A percentile compares a stretch with the other conserved stretches of the same genome.
These are phyloP conservation scores for Kradibia gibbosae DNA, from an alignment of 1,140 invertebrate species.

Conservation along the genomic window DNA sequence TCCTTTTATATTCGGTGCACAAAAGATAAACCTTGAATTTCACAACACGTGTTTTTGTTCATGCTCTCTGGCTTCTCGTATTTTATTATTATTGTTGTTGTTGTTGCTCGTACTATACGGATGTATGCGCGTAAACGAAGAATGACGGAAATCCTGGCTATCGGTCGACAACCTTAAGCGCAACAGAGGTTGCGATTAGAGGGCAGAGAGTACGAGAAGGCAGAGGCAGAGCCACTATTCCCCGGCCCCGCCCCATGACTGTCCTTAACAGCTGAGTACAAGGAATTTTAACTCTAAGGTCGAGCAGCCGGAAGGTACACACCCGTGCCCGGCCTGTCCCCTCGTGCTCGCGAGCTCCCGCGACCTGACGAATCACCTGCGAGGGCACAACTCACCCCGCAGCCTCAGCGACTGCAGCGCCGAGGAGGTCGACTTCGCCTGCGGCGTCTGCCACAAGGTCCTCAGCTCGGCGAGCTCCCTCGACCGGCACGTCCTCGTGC, in stretches of 20 bases:
- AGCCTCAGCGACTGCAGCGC: slow-evolving; percentile 58
- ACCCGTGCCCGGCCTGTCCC: slow-evolving; percentile 75
- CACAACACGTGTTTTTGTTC: background rate
- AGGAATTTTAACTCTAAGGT: slow-evolving; percentile 41
- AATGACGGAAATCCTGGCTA: too few species aligned
- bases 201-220: too few species aligned
- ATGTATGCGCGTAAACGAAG: too few species aligned
- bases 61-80: background rate
- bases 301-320: slow-evolving; percentile 52
- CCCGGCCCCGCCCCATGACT: too few species aligned
- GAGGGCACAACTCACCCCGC: slow-evolving; percentile 72
- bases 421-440: slow-evolving; percentile 64
- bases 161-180: too few species aligned
- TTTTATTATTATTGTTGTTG: too few species aligned
- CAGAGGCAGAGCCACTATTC: too few species aligned
- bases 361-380: slow-evolving; percentile 77
- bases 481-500: slow-evolving; percentile 83
- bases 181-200: too few species aligned
- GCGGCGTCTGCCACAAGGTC: slow-evolving; percentile 71
- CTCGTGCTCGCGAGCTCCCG: slow-evolving; percentile 70
- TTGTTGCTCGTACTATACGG: too few species aligned
- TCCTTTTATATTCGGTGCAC: background rate
- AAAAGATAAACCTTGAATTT: background rate
- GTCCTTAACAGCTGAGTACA: too few species aligned
- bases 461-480: slow-evolving; percentile 85